Conservation (phyloP, 2,888 invertebrate genomes). For the Serrognathus titanus region DNA sequence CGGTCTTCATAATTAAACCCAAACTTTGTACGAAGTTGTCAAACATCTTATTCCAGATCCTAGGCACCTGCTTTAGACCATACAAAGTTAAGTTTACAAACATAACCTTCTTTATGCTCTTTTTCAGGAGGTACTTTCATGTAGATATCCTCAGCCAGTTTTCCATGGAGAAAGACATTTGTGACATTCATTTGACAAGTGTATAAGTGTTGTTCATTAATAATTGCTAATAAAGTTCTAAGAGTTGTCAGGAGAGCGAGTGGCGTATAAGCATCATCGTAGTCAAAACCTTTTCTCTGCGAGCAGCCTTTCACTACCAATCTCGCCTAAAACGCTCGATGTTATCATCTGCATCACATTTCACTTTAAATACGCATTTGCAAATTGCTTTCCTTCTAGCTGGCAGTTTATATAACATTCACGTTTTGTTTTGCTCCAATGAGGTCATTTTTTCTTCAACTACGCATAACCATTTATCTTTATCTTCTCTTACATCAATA, state of each 20-base stretch:
- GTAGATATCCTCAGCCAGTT: background rate
- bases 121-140: background rate
- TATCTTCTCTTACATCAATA: background rate
- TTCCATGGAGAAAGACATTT: background rate
- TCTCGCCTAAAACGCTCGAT: background rate
- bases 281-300: conserved; percentile 5
- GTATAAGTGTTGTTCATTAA: background rate
- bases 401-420: background rate
- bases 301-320: background rate
- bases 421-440: background rate
- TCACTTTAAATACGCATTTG: conserved; percentile 1
- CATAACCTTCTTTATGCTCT: background rate
- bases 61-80: background rate
- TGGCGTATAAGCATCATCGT: background rate
- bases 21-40: background rate
- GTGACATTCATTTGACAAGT: background rate
- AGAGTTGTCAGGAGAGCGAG: background rate
- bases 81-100: background rate
- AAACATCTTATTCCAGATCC: background rate
- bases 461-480: background rate
- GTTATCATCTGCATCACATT: background rate
- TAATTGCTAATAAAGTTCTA: background rate
- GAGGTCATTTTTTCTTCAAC: conserved; percentile 1
- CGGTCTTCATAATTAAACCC: background rate
- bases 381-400: background rate